phyloP scores from a whole-genome alignment of 2,888 invertebrate species.

The Synergus laeviventris region DNA sequence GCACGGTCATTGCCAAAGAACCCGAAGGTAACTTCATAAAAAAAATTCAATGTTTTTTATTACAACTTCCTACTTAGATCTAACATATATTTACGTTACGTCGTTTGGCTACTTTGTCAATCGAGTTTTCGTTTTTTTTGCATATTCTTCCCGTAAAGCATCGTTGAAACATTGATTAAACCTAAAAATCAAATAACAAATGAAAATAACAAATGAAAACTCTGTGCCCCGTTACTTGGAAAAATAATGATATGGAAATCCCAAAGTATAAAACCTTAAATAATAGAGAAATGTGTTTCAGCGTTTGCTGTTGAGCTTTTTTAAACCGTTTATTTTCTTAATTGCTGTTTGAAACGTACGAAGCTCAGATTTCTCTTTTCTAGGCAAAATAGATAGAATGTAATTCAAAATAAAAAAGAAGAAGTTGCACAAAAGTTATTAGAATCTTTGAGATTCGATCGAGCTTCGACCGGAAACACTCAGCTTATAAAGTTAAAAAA shows the following conservation, averaged over 20 bases:
- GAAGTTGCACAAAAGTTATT: not conserved
- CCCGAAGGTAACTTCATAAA: slow-evolving; percentile 85
- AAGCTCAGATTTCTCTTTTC: slow-evolving; percentile 52
- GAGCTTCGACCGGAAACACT: slow-evolving; percentile 17
- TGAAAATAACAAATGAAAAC: not conserved
- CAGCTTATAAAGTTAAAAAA: not conserved
- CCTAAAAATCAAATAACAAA: not conserved
- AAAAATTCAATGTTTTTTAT: slow-evolving; percentile 58
- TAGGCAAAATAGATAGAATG: not conserved
- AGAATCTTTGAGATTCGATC: not conserved
- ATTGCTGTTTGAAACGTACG: slow-evolving; percentile 49
- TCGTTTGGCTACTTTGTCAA: not conserved
- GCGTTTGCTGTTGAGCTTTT: slow-evolving; percentile 8
- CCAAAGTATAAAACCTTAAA: not conserved
- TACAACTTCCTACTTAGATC: slow-evolving; percentile 4
- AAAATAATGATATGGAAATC: not conserved
- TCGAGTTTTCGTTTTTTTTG: slow-evolving; percentile 12
- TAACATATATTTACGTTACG: not conserved
- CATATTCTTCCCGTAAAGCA: not conserved
- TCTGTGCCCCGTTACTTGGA: no score
- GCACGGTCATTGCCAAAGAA: slow-evolving; percentile 95
- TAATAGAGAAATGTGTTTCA: slow-evolving; percentile 2
- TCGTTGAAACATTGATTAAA: slow-evolving; percentile 18
- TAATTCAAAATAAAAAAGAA: not conserved
- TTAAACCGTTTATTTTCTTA: slow-evolving; percentile 26